Percentiles rank a stretch among this genome's conserved stretches.
phyloP scores from a whole-genome alignment of 92 coral and sea anemone species.

The Phenganax stokvisi region DNA sequence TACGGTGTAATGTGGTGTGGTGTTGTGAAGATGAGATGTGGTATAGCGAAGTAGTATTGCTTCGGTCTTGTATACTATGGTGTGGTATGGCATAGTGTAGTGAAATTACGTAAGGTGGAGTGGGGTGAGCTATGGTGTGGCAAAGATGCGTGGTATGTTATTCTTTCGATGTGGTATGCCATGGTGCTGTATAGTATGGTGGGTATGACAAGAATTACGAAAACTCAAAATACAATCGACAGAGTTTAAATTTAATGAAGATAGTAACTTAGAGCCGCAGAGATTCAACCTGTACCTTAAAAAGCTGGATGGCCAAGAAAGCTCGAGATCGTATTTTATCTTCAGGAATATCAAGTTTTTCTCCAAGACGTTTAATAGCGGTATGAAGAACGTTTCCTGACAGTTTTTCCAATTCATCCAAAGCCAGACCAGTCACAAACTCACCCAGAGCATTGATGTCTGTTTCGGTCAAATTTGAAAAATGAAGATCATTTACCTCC shows the following conservation, averaged over 20 bases:
- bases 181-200: not conserved
- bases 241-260: not conserved
- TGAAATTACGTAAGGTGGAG: too few relatives aligned
- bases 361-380: constrained; percentile 90
- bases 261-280: not conserved
- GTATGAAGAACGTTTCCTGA: constrained; percentile 62
- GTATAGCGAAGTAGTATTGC: too few relatives aligned
- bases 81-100: too few relatives aligned
- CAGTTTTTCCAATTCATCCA: constrained; percentile 58
- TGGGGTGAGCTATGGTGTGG: not conserved
- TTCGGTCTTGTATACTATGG: too few relatives aligned
- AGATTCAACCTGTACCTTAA: constrained; percentile 56
- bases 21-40: too few relatives aligned
- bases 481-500: constrained; percentile 75
- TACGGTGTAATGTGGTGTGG: too few relatives aligned
- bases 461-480: constrained; percentile 78
- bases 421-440: constrained; percentile 70
- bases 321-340: constrained; percentile 88
- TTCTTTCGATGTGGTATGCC: not conserved
- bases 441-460: constrained; percentile 83
- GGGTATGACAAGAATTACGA: not conserved
- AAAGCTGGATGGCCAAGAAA: constrained; percentile 66
- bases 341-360: constrained; percentile 75
- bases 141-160: not conserved
- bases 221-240: not conserved